phyloP scores from a whole-genome alignment of 2,113 vertebrate genomes.

The Egretta garzetta region DNA sequence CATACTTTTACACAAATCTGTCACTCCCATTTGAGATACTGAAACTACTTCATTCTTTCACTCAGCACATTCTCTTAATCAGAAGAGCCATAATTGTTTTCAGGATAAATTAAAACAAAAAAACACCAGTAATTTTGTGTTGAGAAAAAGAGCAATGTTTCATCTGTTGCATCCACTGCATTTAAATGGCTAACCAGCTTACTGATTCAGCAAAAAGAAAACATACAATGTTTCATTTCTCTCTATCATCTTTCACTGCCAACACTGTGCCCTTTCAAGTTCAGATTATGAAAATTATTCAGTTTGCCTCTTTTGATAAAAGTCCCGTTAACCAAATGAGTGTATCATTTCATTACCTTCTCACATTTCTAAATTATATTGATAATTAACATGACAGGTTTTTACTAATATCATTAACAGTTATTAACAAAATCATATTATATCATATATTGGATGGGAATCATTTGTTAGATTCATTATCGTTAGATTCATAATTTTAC shows the following conservation, averaged over 20 bases:
- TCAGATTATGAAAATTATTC: not conserved
- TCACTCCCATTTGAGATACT: not conserved
- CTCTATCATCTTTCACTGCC: not conserved
- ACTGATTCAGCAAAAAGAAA: slow-evolving; percentile 1
- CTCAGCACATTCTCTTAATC: not conserved
- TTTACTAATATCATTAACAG: slow-evolving; percentile 13
- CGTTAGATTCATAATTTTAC: not conserved
- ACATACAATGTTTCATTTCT: not conserved
- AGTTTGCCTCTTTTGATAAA: not conserved
- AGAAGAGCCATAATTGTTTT: not conserved
- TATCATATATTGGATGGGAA: not conserved
- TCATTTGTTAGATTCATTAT: not conserved
- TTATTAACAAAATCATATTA: not conserved
- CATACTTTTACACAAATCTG: not conserved
- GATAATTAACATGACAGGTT: not conserved
- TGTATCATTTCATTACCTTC: not conserved
- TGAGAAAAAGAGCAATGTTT: not conserved
- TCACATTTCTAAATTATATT: not conserved
- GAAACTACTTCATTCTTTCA: not conserved
- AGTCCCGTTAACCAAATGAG: not conserved
- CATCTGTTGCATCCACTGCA: not conserved
- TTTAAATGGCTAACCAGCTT: not conserved
- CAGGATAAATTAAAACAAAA: not conserved
- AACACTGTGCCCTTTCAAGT: not conserved
- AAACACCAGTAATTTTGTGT: not conserved